Conservation (phyloP, 2,888 invertebrate species). For the Heliconius erato region DNA sequence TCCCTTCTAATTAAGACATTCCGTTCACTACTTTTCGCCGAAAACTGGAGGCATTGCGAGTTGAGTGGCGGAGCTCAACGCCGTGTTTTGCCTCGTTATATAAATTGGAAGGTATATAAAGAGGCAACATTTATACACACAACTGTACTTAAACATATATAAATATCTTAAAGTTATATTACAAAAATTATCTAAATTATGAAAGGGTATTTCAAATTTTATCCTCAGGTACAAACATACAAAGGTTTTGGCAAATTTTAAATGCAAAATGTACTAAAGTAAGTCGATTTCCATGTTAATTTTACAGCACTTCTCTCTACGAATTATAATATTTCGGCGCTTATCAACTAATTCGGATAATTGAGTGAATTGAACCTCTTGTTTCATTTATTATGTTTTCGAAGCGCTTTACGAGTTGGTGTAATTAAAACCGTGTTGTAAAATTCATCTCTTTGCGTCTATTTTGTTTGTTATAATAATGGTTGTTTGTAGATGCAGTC, state of each 20-base stretch:
- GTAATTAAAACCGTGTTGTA: conserved; percentile 16
- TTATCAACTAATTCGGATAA: conserved; percentile 66
- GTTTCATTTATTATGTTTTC: conserved; percentile 50
- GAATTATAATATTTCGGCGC: conserved; percentile 75
- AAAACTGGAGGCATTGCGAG: too few relatives aligned
- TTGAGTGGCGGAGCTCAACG: too few relatives aligned
- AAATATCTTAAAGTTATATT: background rate
- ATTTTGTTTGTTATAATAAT: conserved; percentile 11
- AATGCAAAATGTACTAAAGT: conserved; percentile 71
- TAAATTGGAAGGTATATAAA: too few relatives aligned
- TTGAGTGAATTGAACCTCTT: conserved; percentile 66
- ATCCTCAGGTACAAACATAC: conserved; percentile 27
- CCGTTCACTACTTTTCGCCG: too few relatives aligned
- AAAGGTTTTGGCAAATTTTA: conserved; percentile 67
- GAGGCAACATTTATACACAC: background rate
- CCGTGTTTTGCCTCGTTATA: too few relatives aligned
- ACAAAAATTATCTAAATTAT: background rate
- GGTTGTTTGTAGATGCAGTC: background rate
- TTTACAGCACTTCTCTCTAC: conserved; percentile 75
- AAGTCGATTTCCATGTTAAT: conserved; percentile 78
- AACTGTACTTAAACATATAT: background rate
- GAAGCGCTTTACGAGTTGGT: conserved; percentile 15
- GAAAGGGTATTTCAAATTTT: conserved; percentile 31
- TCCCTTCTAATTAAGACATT: too few relatives aligned
- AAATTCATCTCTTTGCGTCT: conserved; percentile 11